Base-by-base conservation (phyloP, 53 echinoderm and acorn worm species). In the Echinometra lucunter region DNA sequence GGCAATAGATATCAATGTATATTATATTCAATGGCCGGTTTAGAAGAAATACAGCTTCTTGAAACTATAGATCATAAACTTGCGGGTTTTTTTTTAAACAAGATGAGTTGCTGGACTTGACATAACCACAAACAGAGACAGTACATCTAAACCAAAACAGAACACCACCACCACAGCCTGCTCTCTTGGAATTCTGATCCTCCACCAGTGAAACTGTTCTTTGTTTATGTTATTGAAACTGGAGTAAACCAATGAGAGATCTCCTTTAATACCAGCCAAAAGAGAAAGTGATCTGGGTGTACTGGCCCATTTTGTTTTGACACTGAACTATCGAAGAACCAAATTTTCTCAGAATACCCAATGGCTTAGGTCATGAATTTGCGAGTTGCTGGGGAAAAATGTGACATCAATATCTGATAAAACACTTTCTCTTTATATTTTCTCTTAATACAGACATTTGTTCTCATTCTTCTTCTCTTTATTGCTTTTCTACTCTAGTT, bases 41-140 rank as follows among this genome's bases (percentile, higher is more conserved):
- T n/a, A 15, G n/a, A 37, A n/a, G 85, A 85, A 85, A 10, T 49
- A 11, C 6, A 85, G 85, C 49, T 85, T 49, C 11, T n/a, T 85
- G 85, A 49, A 17, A 85, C 28, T 85, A n/a, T n/a, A 49, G 13
- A 1, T 28, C 2, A 85, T 28, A 85, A 45, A 49, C 47, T 81
- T 85, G 53, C 15, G 85, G 85, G n/a, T 85, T 85, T 85, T 47
- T 82, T 56, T 82, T 85, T 53, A 9, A 27, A 83, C 85, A 85
- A 85, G 85, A 85, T 47, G 12, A 28, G 27, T 74, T 37, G 21
- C 45, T n/a, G 15, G 44, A 53, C 30, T 85, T 53, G n/a, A 45
- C 45, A 85, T 85, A 49, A 85, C 85, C 85, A 85, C 85, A 85
- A 85, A 85, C 49, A 85, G 30, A 85, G 49, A 85, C 53, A 47